phyloP scores from a whole-genome alignment of 1,140 invertebrate genomes.

The Lycorma delicatula region DNA sequence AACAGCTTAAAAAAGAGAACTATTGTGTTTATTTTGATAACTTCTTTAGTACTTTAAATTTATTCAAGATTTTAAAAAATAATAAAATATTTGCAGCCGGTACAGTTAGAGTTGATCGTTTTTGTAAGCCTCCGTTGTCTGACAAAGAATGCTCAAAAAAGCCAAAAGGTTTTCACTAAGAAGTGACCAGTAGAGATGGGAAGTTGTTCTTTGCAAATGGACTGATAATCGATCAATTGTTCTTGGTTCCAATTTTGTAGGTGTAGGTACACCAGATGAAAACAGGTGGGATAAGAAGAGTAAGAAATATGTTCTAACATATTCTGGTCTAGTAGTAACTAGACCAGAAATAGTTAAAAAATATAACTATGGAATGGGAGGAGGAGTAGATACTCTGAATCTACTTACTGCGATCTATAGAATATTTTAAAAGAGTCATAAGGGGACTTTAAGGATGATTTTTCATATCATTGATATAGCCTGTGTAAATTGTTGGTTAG shows the following conservation, averaged over 20 bases:
- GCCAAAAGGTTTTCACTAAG: background rate
- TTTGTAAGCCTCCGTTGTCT: background rate
- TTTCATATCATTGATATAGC: no score
- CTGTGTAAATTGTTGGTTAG: background rate
- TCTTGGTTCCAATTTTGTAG: background rate
- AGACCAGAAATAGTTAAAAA: background rate
- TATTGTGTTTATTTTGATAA: background rate
- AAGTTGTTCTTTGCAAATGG: background rate
- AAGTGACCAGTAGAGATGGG: background rate
- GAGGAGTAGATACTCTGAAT: background rate
- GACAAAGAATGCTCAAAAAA: background rate
- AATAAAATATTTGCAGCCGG: background rate
- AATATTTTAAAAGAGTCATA: background rate
- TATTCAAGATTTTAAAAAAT: background rate
- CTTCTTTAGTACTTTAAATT: background rate
- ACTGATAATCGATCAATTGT: background rate
- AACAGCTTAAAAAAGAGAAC: background rate
- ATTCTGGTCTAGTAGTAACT: no score
- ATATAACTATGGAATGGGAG: background rate
- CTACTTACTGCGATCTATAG: background rate
- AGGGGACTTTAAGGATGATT: background rate
- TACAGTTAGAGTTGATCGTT: background rate
- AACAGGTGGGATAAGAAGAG: background rate
- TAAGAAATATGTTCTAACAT: background rate
- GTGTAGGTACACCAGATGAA: background rate